Conservation (phyloP, 2,797 vertebrate species). For the Phylloscopus collybita region DNA sequence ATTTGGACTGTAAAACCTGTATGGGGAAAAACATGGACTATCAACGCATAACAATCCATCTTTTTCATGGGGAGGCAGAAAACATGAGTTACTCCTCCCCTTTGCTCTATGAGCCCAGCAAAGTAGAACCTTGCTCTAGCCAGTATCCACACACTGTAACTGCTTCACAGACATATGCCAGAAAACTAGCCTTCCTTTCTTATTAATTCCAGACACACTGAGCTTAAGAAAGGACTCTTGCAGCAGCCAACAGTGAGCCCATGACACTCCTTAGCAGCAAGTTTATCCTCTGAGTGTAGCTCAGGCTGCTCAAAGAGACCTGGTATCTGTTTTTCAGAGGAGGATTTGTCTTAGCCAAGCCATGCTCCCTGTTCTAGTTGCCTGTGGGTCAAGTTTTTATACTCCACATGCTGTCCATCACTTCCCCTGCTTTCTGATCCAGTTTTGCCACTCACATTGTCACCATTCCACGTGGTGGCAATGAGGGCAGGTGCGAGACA, state of each 20-base stretch:
- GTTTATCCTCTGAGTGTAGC: background rate
- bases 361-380: background rate
- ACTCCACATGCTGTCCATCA: fast-evolving
- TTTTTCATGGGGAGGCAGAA: background rate
- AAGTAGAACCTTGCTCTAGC: background rate
- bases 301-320: background rate
- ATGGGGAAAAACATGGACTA: background rate
- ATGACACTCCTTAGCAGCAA: background rate
- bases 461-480: fast-evolving
- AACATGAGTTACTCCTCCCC: background rate
- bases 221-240: background rate
- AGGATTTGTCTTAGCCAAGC: background rate
- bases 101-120: background rate
- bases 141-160: background rate
- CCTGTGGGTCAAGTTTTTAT: background rate
- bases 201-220: background rate
- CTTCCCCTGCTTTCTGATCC: background rate
- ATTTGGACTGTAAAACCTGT: background rate
- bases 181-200: background rate
- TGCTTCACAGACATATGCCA: background rate
- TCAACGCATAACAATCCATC: background rate
- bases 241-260: background rate
- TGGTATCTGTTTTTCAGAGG: background rate
- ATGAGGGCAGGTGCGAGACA: background rate
- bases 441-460: background rate